Percentiles rank a stretch among this genome's conserved stretches.
phyloP scores from a whole-genome alignment of 2,888 invertebrate species.

The Agrotis segetum region DNA sequence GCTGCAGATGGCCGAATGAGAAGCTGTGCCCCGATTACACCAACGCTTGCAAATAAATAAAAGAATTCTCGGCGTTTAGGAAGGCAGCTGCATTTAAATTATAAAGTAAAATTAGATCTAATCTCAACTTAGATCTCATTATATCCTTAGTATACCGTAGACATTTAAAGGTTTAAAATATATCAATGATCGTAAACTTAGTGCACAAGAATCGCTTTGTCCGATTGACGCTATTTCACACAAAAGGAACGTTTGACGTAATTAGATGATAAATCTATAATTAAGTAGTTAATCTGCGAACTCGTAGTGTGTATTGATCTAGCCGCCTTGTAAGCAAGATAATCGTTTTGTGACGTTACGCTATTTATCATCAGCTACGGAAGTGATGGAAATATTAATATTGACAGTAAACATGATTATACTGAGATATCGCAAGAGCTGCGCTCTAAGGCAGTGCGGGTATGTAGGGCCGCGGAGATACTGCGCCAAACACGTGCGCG shows the following conservation, averaged over 20 bases:
- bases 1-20: conserved; percentile 35
- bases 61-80: conserved; percentile 17
- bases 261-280: conserved; percentile 51
- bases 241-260: conserved; percentile 48
- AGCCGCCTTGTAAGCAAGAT: conserved; percentile 54
- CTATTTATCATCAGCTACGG: conserved; percentile 50
- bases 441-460: conserved; percentile 29
- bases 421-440: conserved; percentile 33
- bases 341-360: conserved; percentile 46
- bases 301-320: conserved; percentile 48
- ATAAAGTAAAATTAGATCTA: conserved; percentile 24
- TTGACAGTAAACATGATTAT: conserved; percentile 51
- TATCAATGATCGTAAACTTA: conserved; percentile 25
- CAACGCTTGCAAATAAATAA: conserved; percentile 15
- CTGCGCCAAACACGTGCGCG: conserved; percentile 70
- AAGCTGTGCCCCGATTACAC: conserved; percentile 25
- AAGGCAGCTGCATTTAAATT: conserved; percentile 14
- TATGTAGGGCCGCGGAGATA: conserved; percentile 53
- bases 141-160: conserved; percentile 25
- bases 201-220: conserved; percentile 26
- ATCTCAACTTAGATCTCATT: conserved; percentile 34
- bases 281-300: conserved; percentile 51
- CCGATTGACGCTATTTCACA: conserved; percentile 20
- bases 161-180: conserved; percentile 12
- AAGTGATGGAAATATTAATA: conserved; percentile 57